Evolutionary conservation across 2,888 invertebrate genomes (phyloP).

Genomic region (Leucozona laternaria): DNA sequence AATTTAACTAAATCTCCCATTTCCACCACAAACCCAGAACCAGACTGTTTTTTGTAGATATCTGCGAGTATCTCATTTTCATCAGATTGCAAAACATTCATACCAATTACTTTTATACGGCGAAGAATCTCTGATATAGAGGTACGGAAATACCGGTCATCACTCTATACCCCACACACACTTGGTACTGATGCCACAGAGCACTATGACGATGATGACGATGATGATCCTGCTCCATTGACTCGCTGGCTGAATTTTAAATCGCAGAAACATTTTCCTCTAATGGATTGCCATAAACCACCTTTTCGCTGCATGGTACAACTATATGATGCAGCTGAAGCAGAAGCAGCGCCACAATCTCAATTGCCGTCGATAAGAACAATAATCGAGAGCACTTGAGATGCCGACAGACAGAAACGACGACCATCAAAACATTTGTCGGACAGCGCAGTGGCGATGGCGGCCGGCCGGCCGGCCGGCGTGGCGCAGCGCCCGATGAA

Average conservation of each 20-base stretch:
- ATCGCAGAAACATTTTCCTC: constrained; percentile 53
- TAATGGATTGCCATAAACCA: constrained; percentile 74
- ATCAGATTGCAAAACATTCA: constrained; percentile 66
- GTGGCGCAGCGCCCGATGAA: not conserved
- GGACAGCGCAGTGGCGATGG: not conserved
- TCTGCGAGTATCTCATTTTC: constrained; percentile 48
- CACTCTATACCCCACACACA: not conserved
- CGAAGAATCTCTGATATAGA: constrained; percentile 41
- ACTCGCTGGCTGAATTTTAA: constrained; percentile 39
- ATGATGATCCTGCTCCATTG: constrained; percentile 22
- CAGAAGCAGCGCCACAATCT: constrained; percentile 63
- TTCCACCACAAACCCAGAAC: constrained; percentile 21
- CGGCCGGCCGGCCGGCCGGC: no score
- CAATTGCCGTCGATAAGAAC: constrained; percentile 72
- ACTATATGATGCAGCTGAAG: constrained; percentile 55
- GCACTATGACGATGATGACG: not conserved
- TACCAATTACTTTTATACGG: constrained; percentile 55
- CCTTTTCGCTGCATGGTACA: constrained; percentile 61
- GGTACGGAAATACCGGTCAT: constrained; percentile 30
- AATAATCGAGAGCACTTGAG: constrained; percentile 74
- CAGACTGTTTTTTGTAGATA: constrained; percentile 14
- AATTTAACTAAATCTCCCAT: constrained; percentile 49
- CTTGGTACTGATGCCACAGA: not conserved
- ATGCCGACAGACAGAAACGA: constrained; percentile 74
- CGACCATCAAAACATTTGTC: constrained; percentile 54